Evolutionary conservation across 2,888 invertebrate species (phyloP).

Genomic region (Drosophila gaucha): DNA sequence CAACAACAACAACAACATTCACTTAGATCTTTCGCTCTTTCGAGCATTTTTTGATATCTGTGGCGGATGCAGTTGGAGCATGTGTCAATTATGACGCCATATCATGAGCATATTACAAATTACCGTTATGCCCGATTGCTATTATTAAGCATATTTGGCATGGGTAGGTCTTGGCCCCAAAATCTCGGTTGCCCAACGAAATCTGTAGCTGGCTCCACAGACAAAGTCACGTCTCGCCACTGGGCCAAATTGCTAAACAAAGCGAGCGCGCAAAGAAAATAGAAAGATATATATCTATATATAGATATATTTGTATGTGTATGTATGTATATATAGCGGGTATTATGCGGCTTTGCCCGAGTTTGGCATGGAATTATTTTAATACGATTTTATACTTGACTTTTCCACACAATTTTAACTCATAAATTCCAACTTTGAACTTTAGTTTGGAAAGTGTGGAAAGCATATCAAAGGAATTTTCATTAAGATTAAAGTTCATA

Average conservation of each 20-base stretch:
- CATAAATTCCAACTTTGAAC: too few species aligned
- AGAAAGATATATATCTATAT: conserved; percentile 7
- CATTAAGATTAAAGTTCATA: too few species aligned
- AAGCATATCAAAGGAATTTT: too few species aligned
- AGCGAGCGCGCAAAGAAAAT: conserved; percentile 38
- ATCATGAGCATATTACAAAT: conserved; percentile 48
- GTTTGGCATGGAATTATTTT: too few species aligned
- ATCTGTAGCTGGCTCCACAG: conserved; percentile 27
- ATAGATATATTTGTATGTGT: background rate
- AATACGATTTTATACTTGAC: too few species aligned
- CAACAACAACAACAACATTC: conserved; percentile 1
- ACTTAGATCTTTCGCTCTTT: conserved; percentile 6
- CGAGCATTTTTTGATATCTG: conserved; percentile 43
- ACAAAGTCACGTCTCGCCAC: conserved; percentile 54
- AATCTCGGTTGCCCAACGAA: conserved; percentile 40
- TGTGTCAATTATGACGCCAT: conserved; percentile 77
- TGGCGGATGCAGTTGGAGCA: conserved; percentile 72
- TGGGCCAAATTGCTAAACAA: conserved; percentile 61
- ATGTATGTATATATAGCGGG: background rate
- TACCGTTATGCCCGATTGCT: conserved; percentile 58
- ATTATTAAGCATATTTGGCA: conserved; percentile 60
- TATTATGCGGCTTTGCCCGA: background rate
- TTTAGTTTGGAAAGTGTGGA: too few species aligned
- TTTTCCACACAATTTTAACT: too few species aligned
- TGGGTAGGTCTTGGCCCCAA: conserved; percentile 49